A percentile compares a stretch with the other conserved stretches of the same genome.
phyloP scores from a whole-genome alignment of 2,113 vertebrate genomes.

The Lanius ludovicianus region DNA sequence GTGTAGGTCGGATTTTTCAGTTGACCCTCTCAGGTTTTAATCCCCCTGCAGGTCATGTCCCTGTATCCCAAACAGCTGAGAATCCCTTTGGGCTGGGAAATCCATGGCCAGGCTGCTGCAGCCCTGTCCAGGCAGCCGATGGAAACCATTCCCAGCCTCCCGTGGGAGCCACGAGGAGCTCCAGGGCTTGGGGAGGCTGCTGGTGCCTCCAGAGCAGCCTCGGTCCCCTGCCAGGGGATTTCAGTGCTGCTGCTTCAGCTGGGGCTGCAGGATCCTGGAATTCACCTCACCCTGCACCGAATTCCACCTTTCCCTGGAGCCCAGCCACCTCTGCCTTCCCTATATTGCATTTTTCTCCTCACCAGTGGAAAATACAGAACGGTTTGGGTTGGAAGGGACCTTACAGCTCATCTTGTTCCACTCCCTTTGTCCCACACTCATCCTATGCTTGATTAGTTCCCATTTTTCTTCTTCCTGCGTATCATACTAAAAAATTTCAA shows the following conservation, averaged over 20 bases:
- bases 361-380: not conserved
- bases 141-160: not conserved
- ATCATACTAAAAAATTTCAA: not conserved
- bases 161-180: accelerated
- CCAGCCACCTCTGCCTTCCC: not conserved
- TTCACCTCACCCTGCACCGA: not conserved
- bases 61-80: accelerated
- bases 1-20: not conserved
- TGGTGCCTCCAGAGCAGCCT: not conserved
- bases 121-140: accelerated
- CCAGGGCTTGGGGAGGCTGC: not conserved
- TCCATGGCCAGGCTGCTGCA: not conserved
- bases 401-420: not conserved
- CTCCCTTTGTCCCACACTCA: not conserved
- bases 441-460: not conserved
- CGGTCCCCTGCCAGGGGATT: not conserved
- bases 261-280: not conserved
- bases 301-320: not conserved
- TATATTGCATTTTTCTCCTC: accelerated
- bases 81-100: not conserved
- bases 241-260: not conserved
- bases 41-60: not conserved
- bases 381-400: not conserved
- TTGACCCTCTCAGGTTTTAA: not conserved
- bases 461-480: not conserved